Conservation (phyloP, 2,113 vertebrate genomes). For the Dinomys branickii region DNA sequence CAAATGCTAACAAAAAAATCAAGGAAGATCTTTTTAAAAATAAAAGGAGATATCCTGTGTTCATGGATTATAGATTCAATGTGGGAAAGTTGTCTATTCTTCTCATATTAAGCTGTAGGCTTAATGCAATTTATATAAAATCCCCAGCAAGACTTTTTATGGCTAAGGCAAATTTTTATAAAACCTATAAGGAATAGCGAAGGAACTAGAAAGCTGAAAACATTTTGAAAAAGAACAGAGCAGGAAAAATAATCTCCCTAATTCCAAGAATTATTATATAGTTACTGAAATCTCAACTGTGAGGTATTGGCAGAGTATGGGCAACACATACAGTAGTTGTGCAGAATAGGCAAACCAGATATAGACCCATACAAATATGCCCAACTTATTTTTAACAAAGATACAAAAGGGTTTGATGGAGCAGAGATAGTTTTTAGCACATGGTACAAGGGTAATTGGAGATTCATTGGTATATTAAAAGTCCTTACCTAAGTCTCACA, state of each 20-base stretch:
- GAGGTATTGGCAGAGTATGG: not conserved
- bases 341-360: not conserved
- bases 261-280: not conserved
- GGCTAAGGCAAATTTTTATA: not conserved
- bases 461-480: not conserved
- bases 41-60: not conserved
- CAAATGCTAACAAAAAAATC: not conserved
- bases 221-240: not conserved
- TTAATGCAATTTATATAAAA: not conserved
- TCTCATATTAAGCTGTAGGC: not conserved
- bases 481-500: not conserved
- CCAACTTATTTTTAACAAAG: not conserved
- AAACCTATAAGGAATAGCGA: not conserved
- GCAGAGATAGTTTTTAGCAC: not conserved
- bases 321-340: not conserved
- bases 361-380: not conserved
- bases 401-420: not conserved
- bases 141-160: not conserved
- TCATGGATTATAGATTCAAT: not conserved
- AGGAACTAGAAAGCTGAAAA: not conserved
- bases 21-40: not conserved
- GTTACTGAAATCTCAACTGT: not conserved
- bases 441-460: not conserved
- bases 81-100: not conserved
- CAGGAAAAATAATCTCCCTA: not conserved